A percentile compares a stretch with the other conserved stretches of the same genome.
These are phyloP conservation scores for Camelus bactrianus DNA, from an alignment of 2,113 vertebrate genomes.

Conservation along the genomic window DNA sequence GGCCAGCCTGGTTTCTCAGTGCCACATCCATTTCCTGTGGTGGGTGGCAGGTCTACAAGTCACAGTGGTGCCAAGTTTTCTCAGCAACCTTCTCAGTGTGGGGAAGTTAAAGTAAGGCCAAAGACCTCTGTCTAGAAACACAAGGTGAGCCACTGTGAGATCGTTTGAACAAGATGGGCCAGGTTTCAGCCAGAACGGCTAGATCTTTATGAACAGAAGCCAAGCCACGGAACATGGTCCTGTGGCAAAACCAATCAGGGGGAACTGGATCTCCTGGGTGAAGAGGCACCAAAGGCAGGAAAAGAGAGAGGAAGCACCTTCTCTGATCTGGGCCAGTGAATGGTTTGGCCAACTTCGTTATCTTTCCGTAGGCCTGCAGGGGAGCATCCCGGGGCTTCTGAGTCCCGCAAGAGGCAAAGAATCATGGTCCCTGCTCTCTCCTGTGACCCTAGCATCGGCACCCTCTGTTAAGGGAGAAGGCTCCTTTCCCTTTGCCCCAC, in stretches of 20 bases:
- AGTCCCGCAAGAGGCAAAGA: neutral
- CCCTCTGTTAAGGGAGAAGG: neutral
- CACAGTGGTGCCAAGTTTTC: neutral
- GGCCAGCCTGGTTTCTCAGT: conserved; percentile 8
- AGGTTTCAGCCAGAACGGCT: neutral
- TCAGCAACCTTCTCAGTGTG: neutral
- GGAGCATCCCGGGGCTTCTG: neutral
- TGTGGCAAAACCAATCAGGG: too few relatives aligned
- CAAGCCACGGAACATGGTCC: neutral
- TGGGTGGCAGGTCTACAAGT: neutral
- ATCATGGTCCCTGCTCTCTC: neutral
- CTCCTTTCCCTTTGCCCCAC: neutral
- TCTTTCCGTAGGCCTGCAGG: neutral
- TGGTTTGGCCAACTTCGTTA: neutral
- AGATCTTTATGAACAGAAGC: neutral
- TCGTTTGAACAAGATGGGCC: neutral
- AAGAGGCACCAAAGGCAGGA: neutral
- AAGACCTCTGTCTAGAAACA: neutral
- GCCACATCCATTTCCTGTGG: conserved; percentile 54
- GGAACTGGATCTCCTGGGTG: neutral
- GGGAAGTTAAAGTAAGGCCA: neutral
- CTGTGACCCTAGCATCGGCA: neutral
- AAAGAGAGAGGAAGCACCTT: neutral
- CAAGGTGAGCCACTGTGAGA: neutral
- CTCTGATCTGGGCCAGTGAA: neutral